Evolutionary conservation across 2,888 invertebrate genomes (phyloP).

Genomic region (Lasioglossum oenotherae): DNA sequence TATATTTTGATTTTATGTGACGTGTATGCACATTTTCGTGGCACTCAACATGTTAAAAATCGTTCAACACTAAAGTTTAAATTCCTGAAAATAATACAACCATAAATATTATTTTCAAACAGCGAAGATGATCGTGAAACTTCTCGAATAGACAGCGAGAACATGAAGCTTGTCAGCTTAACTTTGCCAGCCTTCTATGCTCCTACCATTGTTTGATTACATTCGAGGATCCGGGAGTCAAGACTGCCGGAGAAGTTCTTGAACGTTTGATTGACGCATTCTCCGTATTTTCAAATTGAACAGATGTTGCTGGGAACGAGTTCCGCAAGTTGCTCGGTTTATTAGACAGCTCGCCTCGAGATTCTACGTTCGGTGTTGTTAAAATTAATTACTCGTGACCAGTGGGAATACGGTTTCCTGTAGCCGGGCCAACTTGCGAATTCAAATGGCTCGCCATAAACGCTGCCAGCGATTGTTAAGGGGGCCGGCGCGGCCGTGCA

Average conservation of each 20-base stretch:
- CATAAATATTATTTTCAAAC: not conserved
- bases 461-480: not conserved
- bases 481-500: too few species aligned
- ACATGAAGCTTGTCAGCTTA: conserved; percentile 5
- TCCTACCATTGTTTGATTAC: not conserved
- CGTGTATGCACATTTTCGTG: not conserved
- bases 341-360: not conserved
- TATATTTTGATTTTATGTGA: not conserved
- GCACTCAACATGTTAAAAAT: not conserved
- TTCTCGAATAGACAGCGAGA: not conserved
- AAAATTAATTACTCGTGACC: not conserved
- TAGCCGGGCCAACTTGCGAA: not conserved
- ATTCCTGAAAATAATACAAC: not conserved
- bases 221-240: not conserved
- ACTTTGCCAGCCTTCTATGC: not conserved
- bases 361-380: not conserved
- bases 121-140: not conserved
- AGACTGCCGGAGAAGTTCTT: not conserved
- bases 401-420: not conserved
- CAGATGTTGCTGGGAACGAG: not conserved
- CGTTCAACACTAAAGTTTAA: not conserved
- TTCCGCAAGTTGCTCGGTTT: not conserved
- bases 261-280: not conserved
- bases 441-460: not conserved
- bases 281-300: not conserved